A percentile compares a stretch with the other conserved stretches of the same genome.
Conservation (phyloP, 2,888 invertebrate species). For the Lobophora halterata region DNA sequence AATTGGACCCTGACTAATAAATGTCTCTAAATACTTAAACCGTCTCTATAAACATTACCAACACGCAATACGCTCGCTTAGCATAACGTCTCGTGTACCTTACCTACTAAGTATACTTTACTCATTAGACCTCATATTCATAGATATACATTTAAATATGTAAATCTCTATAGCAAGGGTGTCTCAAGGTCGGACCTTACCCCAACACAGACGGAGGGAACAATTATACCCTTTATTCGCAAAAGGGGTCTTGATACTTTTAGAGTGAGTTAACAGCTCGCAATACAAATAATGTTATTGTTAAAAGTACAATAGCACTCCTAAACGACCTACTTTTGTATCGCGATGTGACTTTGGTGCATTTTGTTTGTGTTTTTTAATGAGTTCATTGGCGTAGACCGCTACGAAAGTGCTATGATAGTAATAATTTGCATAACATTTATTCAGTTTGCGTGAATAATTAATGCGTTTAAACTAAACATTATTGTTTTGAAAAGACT, state of each 20-base stretch:
- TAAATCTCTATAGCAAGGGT: constrained; percentile 37
- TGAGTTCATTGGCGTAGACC: constrained; percentile 7
- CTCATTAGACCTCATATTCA: no score
- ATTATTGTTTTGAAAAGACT: no score
- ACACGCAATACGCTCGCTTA: constrained; percentile 30
- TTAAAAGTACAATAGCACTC: no score
- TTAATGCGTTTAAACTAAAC: no score
- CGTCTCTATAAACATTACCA: constrained; percentile 31
- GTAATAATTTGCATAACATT: constrained; percentile 8
- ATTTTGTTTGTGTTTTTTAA: constrained; percentile 1
- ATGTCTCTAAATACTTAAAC: constrained; percentile 30
- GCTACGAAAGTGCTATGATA: constrained; percentile 10
- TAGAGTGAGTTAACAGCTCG: neutral
- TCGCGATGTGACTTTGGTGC: no score
- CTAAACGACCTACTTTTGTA: no score
- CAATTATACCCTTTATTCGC: constrained; percentile 21
- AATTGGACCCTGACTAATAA: constrained; percentile 43
- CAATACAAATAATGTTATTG: no score
- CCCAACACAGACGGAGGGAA: constrained; percentile 66
- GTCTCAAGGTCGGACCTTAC: constrained; percentile 59
- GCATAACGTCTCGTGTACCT: constrained; percentile 19
- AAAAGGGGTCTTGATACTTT: constrained; percentile 8
- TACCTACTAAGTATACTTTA: constrained; percentile 12
- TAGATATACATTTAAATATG: constrained; percentile 24
- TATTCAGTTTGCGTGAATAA: constrained; percentile 9